Evolutionary conservation across 2,888 invertebrate species (phyloP).

Genomic region (Campaea margaritaria): DNA sequence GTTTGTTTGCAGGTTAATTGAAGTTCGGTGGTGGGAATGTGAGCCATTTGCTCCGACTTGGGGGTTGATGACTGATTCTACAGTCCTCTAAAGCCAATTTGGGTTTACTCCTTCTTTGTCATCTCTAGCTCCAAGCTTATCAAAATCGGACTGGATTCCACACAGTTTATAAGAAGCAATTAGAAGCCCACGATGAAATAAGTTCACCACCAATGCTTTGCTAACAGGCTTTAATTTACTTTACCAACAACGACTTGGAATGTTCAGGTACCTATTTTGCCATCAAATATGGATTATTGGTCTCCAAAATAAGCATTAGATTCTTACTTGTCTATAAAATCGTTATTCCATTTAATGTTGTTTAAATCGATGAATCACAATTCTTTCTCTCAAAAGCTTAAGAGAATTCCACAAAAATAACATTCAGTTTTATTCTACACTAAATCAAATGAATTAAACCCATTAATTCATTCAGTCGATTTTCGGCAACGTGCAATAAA

Average conservation of each 20-base stretch:
- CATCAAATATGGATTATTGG: neutral
- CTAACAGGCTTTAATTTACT: too few relatives aligned
- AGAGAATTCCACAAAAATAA: conserved; percentile 27
- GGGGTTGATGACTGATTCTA: neutral
- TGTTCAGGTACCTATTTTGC: too few relatives aligned
- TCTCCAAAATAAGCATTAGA: neutral
- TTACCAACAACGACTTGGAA: too few relatives aligned
- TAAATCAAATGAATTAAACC: conserved; percentile 46
- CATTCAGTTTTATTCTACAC: conserved; percentile 29
- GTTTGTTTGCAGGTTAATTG: conserved; percentile 72
- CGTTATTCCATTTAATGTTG: neutral
- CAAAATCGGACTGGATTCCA: too few relatives aligned
- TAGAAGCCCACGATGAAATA: neutral
- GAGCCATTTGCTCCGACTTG: neutral
- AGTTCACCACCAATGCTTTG: neutral
- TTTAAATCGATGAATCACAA: neutral
- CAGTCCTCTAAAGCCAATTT: too few relatives aligned
- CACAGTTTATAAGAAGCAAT: too few relatives aligned
- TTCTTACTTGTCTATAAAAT: neutral
- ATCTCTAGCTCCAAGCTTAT: too few relatives aligned
- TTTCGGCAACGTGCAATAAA: conserved; percentile 74
- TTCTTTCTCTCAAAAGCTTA: neutral
- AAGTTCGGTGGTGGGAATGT: conserved; percentile 43
- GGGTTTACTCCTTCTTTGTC: too few relatives aligned
- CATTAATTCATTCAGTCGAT: conserved; percentile 72